Base-by-base conservation (phyloP, 37 sponge, comb jelly and placozoan genomes). In the Chondrosia reniformis region DNA sequence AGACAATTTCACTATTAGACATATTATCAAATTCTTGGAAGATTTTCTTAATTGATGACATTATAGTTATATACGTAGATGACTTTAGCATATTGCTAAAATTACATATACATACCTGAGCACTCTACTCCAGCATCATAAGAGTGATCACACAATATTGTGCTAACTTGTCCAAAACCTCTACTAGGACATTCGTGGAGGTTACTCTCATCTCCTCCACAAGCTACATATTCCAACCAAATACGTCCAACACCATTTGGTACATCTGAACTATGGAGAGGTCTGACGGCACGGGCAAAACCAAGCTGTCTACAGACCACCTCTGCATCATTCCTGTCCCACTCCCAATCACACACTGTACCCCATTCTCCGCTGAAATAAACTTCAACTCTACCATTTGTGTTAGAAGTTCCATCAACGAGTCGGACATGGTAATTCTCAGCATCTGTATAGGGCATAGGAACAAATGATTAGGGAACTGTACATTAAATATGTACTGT, bases 221-320 rank as follows among this genome's bases (percentile, higher is more conserved):
- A 91, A 2, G 31, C 17, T 13, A 91, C 84, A 41, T 91, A 73
- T 34, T 91, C 87, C 39, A 86, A 64, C 46, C 40, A 83, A 55
- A 91, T 84, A 24, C 59, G 59, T 33, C 55, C 54, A 2, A 54
- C 56, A 4, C 77, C 77, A 57, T 40, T 77, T 9, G 59, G 40
- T 24, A 34, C 34, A 7, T 57, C 39, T 40, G 19, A 17, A 4
- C 57, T 37, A 8, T n/a, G 36, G 3, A 39, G 27, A 30, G 58
- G 24, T 7, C 59, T 27, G 17, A 52, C 43, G 12, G 72, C 72
- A 21, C 72, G 32, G n/a, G 24, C 9, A 25, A 34, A 69, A 22
- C 72, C 72, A 34, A 69, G 72, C 24, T 69, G 72, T 15, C 72
- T 41, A 24, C 72, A 69, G 41, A 69, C 72, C 22, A 34, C 36